Evolutionary conservation across 2,113 vertebrate species (phyloP).

Genomic region (Hyaena hyaena): DNA sequence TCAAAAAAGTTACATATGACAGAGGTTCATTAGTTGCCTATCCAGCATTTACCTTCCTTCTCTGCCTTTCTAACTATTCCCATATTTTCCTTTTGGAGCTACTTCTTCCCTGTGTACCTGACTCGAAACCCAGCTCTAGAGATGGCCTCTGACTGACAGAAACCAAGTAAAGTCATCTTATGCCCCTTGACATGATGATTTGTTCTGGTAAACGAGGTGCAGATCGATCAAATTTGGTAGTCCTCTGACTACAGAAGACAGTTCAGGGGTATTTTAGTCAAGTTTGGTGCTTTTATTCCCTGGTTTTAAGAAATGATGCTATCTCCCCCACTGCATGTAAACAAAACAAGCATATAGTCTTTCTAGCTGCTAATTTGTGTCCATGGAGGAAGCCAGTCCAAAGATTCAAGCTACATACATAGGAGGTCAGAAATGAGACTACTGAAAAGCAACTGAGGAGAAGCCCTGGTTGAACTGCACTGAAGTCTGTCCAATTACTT

Average conservation of each 20-base stretch:
- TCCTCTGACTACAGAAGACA: background rate
- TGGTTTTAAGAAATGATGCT: conserved; percentile 51
- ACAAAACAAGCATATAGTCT: background rate
- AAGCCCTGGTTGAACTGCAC: background rate
- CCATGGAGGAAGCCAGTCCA: background rate
- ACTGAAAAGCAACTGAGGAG: background rate
- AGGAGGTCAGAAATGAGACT: background rate
- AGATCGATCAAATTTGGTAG: background rate
- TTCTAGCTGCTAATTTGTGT: background rate
- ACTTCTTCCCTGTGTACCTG: background rate
- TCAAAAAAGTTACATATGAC: background rate
- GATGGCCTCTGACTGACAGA: background rate
- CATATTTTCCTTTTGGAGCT: background rate
- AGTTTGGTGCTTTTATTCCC: background rate
- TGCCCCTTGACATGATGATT: background rate
- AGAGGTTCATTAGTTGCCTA: background rate
- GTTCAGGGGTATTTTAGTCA: background rate
- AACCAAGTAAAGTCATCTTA: background rate
- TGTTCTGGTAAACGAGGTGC: background rate
- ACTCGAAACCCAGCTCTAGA: background rate
- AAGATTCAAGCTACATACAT: background rate
- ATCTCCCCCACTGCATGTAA: background rate
- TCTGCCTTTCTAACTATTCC: background rate
- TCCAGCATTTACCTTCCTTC: background rate
- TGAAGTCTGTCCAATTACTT: background rate